phyloP scores from a whole-genome alignment of 2,113 vertebrate species.

The Girardinichthys multiradiatus region DNA sequence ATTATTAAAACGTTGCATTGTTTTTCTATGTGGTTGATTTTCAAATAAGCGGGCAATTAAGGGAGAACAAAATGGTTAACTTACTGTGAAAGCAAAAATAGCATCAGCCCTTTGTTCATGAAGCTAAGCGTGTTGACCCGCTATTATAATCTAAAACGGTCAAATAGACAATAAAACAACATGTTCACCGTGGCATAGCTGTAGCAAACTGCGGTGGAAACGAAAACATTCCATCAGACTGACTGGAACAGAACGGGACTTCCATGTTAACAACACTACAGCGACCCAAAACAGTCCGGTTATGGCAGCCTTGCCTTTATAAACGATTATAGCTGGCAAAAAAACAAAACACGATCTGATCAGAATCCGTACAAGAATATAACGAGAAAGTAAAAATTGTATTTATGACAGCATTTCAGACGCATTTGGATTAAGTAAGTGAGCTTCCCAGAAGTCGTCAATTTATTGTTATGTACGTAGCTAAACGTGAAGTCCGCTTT shows the following conservation, averaged over 20 bases:
- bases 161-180: background rate
- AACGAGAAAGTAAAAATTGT: background rate
- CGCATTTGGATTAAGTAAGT: background rate
- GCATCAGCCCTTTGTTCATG: background rate
- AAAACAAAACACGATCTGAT: constrained; percentile 14
- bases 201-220: background rate
- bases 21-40: background rate
- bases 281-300: constrained; percentile 1
- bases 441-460: constrained; percentile 23
- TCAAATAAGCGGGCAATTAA: background rate
- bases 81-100: background rate
- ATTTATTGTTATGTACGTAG: constrained; percentile 61
- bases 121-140: background rate
- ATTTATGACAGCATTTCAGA: background rate
- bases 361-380: constrained; percentile 4
- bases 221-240: background rate
- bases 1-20: background rate
- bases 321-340: constrained; percentile 30
- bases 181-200: background rate
- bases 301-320: constrained; percentile 24
- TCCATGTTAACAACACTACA: constrained; percentile 9
- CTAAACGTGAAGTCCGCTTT: constrained; percentile 43
- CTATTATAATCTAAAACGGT: background rate
- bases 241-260: background rate
- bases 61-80: background rate